Conservation (phyloP, 1,140 invertebrate genomes). For the Cotesia chilonis region DNA sequence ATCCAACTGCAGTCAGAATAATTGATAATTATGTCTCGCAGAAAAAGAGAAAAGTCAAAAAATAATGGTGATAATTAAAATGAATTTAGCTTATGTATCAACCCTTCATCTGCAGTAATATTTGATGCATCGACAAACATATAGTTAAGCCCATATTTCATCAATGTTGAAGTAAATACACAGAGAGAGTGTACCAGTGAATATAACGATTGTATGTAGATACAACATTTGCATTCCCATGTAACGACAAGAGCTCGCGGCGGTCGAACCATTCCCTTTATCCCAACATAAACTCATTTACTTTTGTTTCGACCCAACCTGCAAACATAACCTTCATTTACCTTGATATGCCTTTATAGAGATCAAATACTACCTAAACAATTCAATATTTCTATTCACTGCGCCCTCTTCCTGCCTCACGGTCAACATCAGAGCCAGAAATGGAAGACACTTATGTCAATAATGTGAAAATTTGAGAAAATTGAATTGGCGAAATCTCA, state of each 20-base stretch:
- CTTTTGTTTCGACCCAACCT: neutral
- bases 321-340: slow-evolving; percentile 4
- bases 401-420: too few relatives aligned
- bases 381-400: too few relatives aligned
- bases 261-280: slow-evolving; percentile 2
- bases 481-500: too few relatives aligned
- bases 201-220: slow-evolving; percentile 34
- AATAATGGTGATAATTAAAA: too few relatives aligned
- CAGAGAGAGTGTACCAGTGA: slow-evolving; percentile 8
- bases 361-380: too few relatives aligned
- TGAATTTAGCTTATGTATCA: slow-evolving; percentile 1
- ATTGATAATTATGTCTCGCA: too few relatives aligned
- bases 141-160: slow-evolving; percentile 3
- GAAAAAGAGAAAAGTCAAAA: too few relatives aligned
- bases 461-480: too few relatives aligned
- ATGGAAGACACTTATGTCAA: too few relatives aligned
- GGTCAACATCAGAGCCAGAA: too few relatives aligned
- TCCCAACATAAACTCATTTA: neutral
- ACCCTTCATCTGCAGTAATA: neutral
- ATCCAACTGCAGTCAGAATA: neutral
- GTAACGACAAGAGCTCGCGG: slow-evolving; percentile 26
- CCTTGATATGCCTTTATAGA: neutral
- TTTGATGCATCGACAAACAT: too few relatives aligned
- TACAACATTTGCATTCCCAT: slow-evolving; percentile 33
- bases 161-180: slow-evolving; percentile 12